Conservation (phyloP, 2,888 invertebrate genomes). For the Carcina quercana region DNA sequence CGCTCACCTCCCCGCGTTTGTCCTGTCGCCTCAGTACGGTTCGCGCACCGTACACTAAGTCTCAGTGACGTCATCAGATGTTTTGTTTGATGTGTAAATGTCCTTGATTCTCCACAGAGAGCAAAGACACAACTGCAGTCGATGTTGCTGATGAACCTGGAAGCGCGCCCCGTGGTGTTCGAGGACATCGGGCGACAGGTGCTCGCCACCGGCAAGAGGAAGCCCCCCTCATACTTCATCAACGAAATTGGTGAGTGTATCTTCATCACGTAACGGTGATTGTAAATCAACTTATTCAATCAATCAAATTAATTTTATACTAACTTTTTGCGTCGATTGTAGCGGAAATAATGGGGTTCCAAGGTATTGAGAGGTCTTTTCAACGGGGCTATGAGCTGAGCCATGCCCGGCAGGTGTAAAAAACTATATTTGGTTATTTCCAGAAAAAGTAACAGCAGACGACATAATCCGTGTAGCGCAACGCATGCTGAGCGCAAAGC, state of each 20-base stretch:
- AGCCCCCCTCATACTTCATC: constrained; percentile 93
- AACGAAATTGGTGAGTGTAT: constrained; percentile 88
- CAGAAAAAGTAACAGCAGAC: constrained; percentile 87
- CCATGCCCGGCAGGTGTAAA: too few species aligned
- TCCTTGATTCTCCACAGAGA: constrained; percentile 80
- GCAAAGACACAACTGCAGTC: constrained; percentile 99
- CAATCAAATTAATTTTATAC: too few species aligned
- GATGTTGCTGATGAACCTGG: constrained; percentile 98
- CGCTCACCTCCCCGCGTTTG: too few species aligned
- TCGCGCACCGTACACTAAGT: too few species aligned
- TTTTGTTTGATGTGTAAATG: not conserved
- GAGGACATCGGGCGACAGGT: constrained; percentile 99
- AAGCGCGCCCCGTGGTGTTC: constrained; percentile 97
- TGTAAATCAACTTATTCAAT: too few species aligned
- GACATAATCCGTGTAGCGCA: constrained; percentile 91
- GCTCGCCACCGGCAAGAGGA: constrained; percentile 92
- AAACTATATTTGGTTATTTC: constrained; percentile 27
- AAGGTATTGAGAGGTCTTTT: too few species aligned
- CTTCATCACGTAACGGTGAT: too few species aligned
- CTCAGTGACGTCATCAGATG: too few species aligned
- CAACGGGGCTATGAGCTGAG: too few species aligned
- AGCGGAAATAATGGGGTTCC: too few species aligned
- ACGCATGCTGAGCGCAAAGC: constrained; percentile 87
- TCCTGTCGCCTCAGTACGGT: too few species aligned
- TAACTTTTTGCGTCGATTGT: too few species aligned